Evolutionary conservation across 1,140 invertebrate species (phyloP), one percentile per base, ranked within the genome.

Genomic region (Scaptomyza hsui): DNA sequence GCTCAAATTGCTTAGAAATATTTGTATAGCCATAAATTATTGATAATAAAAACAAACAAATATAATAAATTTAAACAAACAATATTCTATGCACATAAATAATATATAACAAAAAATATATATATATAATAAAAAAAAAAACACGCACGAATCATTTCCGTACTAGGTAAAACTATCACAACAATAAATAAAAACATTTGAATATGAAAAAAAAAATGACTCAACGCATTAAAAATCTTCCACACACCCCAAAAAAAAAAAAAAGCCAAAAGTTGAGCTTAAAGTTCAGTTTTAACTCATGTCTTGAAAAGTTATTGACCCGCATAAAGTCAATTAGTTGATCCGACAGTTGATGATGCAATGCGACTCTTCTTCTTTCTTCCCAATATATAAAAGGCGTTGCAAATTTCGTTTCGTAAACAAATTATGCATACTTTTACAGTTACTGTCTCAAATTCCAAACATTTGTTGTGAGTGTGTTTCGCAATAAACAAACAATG

Each of bases 271-370:
- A 9, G 37, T 24, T 18, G 29, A 71, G 48, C 44, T 67, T 42
- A 60, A 75, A 65, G 68, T 75, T 72, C 44, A 69, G 29, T 15
- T 13, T 24, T 15, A 55, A 65, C 35, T 59, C 32, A n/a, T 48
- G 51, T 42, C 42, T 49, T 13, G 13, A 39, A 68, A 55, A 55
- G 79, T 83, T 83, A 75, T 82, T 82, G 79, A 82, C 79, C 79
- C 69, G 67, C 52, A 67, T 18, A 0, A 44, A 67, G 77, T 80
- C 71, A 82, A 82, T 82, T 82, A 75, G 56, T 21, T 53, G 57
- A 65, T 71, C 29, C 51, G 59, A 42, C 49, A 16, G 9, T 9
- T 59, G 48, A 72, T 77, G 72, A 77, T 71, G 70, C 63, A 82
- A 77, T 72, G 45, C 15, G 24, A 12, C 19, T 32, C 24, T n/a